phyloP scores from a whole-genome alignment of 2,888 invertebrate species.

The Seira musarum region DNA sequence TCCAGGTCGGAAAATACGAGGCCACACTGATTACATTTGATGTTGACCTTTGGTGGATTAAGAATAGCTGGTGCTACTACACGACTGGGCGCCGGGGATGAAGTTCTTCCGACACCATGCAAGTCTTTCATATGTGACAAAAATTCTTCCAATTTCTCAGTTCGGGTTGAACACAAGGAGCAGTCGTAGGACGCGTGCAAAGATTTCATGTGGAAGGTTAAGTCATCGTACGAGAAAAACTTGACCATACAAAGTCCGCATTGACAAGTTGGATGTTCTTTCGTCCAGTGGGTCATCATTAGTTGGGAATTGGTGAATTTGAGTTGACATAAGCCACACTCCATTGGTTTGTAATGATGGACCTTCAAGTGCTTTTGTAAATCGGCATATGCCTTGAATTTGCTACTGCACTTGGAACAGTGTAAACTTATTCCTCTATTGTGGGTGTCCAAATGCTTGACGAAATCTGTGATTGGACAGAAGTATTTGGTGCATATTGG shows the following conservation, averaged over 20 bases:
- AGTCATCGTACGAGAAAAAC: constrained; percentile 49
- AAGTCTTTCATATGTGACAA: not conserved
- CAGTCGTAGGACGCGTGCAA: constrained; percentile 44
- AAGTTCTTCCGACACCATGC: not conserved
- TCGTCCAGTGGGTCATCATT: constrained; percentile 48
- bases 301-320: constrained; percentile 31
- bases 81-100: no score
- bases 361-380: constrained; percentile 40
- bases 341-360: constrained; percentile 49
- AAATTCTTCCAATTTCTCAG: constrained; percentile 25
- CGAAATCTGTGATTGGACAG: not conserved
- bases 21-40: constrained; percentile 29
- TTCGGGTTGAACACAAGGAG: constrained; percentile 11
- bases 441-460: constrained; percentile 35
- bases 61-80: no score
- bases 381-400: constrained; percentile 39
- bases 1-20: constrained; percentile 16
- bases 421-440: constrained; percentile 41
- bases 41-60: no score
- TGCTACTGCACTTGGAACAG: constrained; percentile 41
- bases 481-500: constrained; percentile 35
- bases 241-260: constrained; percentile 47
- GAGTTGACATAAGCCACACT: constrained; percentile 32
- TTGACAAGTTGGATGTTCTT: constrained; percentile 46
- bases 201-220: constrained; percentile 41